Evolutionary conservation across 2,888 invertebrate genomes (phyloP).

Genomic region (Reticulitermes lucifugus): DNA sequence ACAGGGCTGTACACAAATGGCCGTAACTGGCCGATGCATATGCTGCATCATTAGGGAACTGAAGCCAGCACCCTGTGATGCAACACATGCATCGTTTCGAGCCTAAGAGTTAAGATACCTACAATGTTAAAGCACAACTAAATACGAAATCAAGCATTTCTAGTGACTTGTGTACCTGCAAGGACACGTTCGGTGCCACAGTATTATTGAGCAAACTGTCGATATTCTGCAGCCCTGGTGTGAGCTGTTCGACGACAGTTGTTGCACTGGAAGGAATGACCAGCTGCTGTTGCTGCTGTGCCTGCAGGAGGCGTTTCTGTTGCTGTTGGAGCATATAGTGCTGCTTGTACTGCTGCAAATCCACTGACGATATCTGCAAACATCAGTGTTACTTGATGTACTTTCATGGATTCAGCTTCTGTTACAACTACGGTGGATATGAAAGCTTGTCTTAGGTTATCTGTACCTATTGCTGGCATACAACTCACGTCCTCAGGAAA

Average conservation of each 20-base stretch:
- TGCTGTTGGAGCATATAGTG: constrained; percentile 62
- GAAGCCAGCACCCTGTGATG: no score
- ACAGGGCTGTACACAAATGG: no score
- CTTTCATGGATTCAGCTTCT: no score
- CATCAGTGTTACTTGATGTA: neutral
- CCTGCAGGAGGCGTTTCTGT: constrained; percentile 76
- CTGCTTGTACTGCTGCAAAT: neutral
- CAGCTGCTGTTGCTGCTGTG: constrained; percentile 85
- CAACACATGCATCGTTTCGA: no score
- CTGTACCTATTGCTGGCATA: no score
- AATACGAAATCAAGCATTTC: neutral
- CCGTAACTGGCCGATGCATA: no score
- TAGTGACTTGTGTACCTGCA: constrained; percentile 66
- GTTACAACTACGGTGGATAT: no score
- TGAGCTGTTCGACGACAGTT: constrained; percentile 67
- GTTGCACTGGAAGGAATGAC: constrained; percentile 84
- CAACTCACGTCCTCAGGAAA: no score
- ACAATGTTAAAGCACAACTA: no score
- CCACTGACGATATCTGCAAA: neutral
- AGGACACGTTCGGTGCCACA: constrained; percentile 90
- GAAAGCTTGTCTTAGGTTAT: no score
- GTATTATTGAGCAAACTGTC: constrained; percentile 86
- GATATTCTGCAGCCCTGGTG: constrained; percentile 75
- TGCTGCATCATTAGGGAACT: no score
- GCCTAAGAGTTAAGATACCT: neutral